Conservation (phyloP, 2,888 invertebrate species). For the Meloe dianella region DNA sequence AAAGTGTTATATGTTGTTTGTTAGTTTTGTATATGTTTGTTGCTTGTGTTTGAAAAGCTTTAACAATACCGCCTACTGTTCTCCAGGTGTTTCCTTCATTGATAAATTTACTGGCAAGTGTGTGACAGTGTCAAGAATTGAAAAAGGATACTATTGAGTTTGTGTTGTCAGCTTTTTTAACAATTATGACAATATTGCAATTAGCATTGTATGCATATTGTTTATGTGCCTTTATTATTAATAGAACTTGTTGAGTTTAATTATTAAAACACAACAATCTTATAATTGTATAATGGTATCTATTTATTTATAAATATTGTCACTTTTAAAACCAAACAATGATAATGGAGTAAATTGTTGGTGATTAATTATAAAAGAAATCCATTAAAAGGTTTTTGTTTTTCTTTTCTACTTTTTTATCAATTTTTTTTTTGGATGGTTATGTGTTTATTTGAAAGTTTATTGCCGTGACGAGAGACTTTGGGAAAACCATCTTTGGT, state of each 20-base stretch:
- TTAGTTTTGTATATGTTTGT: constrained; percentile 6
- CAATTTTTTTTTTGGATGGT: neutral
- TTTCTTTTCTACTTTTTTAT: neutral
- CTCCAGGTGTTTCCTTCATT: constrained; percentile 15
- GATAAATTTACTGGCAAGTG: constrained; percentile 8
- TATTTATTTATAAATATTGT: neutral
- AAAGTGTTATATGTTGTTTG: neutral
- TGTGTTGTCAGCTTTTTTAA: neutral
- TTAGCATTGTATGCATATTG: neutral
- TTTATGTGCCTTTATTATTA: neutral
- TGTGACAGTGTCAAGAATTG: constrained; percentile 1
- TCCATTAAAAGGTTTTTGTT: too few species aligned
- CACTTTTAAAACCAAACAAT: neutral
- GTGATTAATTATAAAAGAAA: neutral
- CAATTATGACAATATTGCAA: neutral
- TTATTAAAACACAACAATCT: neutral
- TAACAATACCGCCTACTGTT: constrained; percentile 29
- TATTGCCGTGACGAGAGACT: neutral
- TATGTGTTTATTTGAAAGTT: neutral
- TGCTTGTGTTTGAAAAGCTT: constrained; percentile 11
- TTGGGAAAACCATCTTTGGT: neutral
- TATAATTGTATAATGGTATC: neutral
- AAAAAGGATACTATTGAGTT: neutral
- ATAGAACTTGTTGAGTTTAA: neutral
- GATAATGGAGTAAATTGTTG: neutral